These are phyloP conservation scores for Pyralis farinalis DNA, from an alignment of 2,888 invertebrate species.

Conservation along the genomic window DNA sequence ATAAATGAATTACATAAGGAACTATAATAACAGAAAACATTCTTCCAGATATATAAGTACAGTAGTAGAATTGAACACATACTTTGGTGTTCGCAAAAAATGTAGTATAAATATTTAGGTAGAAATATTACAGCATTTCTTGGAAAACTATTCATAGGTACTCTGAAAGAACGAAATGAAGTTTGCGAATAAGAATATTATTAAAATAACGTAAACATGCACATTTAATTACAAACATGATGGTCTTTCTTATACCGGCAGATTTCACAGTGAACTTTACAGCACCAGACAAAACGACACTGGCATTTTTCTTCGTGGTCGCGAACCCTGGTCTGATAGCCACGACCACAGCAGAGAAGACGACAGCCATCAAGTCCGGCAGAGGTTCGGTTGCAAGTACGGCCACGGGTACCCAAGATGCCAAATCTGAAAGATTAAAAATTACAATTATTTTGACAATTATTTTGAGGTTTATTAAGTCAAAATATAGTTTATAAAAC, in stretches of 20 bases:
- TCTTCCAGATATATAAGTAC: too few relatives aligned
- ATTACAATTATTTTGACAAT: neutral
- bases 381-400: slow-evolving; percentile 91
- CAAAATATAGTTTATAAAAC: too few relatives aligned
- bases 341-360: slow-evolving; percentile 93
- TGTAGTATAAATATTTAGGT: too few relatives aligned
- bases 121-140: too few relatives aligned
- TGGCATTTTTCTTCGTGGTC: slow-evolving; percentile 93
- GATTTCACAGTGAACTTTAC: slow-evolving; percentile 91
- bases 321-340: slow-evolving; percentile 90
- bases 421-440: slow-evolving; percentile 81
- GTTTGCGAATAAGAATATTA: too few relatives aligned
- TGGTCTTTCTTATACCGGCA: slow-evolving; percentile 90
- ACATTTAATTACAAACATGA: slow-evolving; percentile 90
- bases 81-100: too few relatives aligned
- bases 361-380: slow-evolving; percentile 93
- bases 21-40: too few relatives aligned
- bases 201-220: neutral
- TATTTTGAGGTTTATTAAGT: too few relatives aligned
- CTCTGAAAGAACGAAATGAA: too few relatives aligned
- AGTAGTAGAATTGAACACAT: too few relatives aligned
- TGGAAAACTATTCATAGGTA: too few relatives aligned
- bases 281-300: slow-evolving; percentile 96
- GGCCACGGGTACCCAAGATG: slow-evolving; percentile 90
- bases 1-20: too few relatives aligned